phyloP scores from a whole-genome alignment of 2,113 vertebrate genomes.

The Pagrus major region DNA sequence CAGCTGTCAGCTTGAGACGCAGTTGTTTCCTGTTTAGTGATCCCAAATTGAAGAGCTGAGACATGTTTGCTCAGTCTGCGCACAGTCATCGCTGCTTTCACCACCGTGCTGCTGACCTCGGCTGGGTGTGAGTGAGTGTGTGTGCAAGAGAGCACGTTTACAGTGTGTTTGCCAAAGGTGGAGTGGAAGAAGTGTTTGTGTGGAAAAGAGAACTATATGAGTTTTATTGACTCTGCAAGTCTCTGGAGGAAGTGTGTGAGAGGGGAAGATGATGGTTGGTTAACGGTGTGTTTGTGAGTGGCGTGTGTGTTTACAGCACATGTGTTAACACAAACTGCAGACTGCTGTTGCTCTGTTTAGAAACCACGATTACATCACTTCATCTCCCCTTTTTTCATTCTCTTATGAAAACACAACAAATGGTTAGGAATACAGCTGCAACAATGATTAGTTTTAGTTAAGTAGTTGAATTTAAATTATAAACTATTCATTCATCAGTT shows the following conservation, averaged over 20 bases:
- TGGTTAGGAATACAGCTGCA: too few species aligned
- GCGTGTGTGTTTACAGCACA: not conserved
- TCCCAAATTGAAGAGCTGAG: constrained; percentile 2
- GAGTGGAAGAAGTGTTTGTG: not conserved
- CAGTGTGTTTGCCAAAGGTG: constrained; percentile 14
- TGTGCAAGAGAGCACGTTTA: not conserved
- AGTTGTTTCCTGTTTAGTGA: constrained; percentile 44
- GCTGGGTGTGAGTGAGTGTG: constrained; percentile 10
- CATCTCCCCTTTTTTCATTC: not conserved
- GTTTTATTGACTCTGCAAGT: not conserved
- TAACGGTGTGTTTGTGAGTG: not conserved
- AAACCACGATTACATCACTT: not conserved
- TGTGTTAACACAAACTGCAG: not conserved
- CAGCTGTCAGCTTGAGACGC: constrained; percentile 38
- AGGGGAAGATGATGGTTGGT: not conserved
- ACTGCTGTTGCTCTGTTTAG: not conserved
- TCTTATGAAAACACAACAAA: not conserved
- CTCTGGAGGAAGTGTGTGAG: not conserved
- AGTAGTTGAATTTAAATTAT: too few species aligned
- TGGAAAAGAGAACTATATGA: not conserved
- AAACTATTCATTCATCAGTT: too few species aligned
- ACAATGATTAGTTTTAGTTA: not conserved
- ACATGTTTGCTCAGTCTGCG: constrained; percentile 33
- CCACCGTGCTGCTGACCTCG: constrained; percentile 10
- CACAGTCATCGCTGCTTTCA: constrained; percentile 18